Evolutionary conservation across 2,113 vertebrate species (phyloP), one percentile per base, ranked within the genome.

Genomic region (Coptodon rendalli): DNA sequence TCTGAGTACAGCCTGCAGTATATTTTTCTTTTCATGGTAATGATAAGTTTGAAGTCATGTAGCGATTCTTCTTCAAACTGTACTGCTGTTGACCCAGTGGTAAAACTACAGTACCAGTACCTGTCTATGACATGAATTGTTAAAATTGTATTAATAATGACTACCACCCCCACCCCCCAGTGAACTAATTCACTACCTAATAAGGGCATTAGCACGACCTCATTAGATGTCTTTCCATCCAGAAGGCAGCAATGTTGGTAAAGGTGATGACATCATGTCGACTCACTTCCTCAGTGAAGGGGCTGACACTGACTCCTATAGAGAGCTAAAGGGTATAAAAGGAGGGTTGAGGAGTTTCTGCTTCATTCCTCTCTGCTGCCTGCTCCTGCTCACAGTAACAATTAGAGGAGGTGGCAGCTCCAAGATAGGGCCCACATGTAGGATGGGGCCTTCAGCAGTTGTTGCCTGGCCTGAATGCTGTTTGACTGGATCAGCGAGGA

Each of bases 271-370:
- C 98, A 98, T 97, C 97, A 97, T 97, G 95, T 88, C 97, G 97
- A 99, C 97, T 99, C 98, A 99, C 97, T 99, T 99, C 98, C 98
- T 98, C 96, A 94, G 98, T 97, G 85, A 97, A 97, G 97, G 96
- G 97, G 97, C 97, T 98, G 97, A 98, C 97, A 98, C 97, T 96
- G 97, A 96, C 97, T 97, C 97, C 97, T 98, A 97, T 97, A 97
- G 97, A 97, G 98, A 97, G 96, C 94, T 95, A 91, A 91, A 96
- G 91, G 96, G 96, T 98, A 99, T 98, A 99, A 99, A 98, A 96
- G 96, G 96, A 97, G 96, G 81, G 88, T 89, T n/a, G 84, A 93
- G n/a, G 94, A 90, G 86, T 89, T 89, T 48, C 53, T 93, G 94
- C 96, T 97, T 98, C 97, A 97, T 40, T 97, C 97, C 95, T 96